These are phyloP conservation scores for Eulemur mongoz DNA, from an alignment of 2,797 vertebrate species.

Conservation along the genomic window DNA sequence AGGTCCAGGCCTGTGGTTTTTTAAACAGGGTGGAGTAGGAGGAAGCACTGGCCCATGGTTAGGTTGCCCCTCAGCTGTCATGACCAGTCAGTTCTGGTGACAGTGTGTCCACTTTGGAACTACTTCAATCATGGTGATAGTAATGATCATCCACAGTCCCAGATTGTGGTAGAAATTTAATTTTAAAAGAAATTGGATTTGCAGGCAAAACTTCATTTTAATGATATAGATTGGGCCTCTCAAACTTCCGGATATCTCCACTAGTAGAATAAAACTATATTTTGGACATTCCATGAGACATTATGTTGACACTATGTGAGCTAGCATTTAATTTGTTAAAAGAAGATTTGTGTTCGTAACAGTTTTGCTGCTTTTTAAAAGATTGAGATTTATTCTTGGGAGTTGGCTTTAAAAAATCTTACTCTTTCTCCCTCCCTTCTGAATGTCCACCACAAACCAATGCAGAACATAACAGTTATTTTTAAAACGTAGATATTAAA, in stretches of 20 bases:
- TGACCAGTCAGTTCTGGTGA: background rate
- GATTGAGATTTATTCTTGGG: slow-evolving; percentile 8
- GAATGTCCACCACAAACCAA: background rate
- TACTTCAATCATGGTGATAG: background rate
- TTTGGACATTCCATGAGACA: background rate
- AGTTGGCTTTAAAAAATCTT: slow-evolving; percentile 30
- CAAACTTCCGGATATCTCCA: background rate
- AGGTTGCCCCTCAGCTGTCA: background rate
- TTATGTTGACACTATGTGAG: background rate
- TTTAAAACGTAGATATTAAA: background rate
- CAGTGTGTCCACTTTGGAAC: background rate
- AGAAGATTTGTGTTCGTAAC: slow-evolving; percentile 11
- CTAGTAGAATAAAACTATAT: slow-evolving; percentile 15
- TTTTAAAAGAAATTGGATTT: slow-evolving; percentile 5
- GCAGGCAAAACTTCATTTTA: slow-evolving; percentile 22
- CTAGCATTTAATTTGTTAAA: background rate
- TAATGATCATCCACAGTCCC: background rate
- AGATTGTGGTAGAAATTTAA: background rate
- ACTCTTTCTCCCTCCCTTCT: background rate
- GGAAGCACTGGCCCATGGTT: background rate
- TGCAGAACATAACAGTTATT: background rate
- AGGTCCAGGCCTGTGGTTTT: background rate
- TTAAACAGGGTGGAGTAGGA: background rate
- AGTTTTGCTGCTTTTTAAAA: slow-evolving; percentile 27
- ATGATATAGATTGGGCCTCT: background rate